Evolutionary conservation across 2,113 vertebrate species (phyloP).

Genomic region (Vimba vimba): DNA sequence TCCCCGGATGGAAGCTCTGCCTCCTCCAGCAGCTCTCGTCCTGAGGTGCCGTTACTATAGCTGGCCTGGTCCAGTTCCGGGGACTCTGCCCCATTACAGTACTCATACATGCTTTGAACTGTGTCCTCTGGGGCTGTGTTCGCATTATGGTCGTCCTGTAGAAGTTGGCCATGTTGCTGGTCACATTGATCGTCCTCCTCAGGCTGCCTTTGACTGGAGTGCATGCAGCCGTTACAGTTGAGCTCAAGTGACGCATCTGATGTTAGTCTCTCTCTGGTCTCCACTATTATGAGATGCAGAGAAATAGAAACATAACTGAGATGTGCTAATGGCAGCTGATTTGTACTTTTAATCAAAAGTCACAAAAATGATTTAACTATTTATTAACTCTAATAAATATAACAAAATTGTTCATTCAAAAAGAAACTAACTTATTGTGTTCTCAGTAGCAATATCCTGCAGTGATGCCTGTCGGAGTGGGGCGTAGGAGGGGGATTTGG

Average conservation of each 20-base stretch:
- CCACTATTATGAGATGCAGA: slow-evolving; percentile 53
- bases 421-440: slow-evolving; percentile 62
- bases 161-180: slow-evolving; percentile 70
- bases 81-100: slow-evolving; percentile 68
- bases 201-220: slow-evolving; percentile 61
- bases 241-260: slow-evolving; percentile 66
- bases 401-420: background rate
- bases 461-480: slow-evolving; percentile 73
- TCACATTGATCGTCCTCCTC: slow-evolving; percentile 66
- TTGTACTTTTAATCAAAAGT: background rate
- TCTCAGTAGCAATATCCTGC: slow-evolving; percentile 63
- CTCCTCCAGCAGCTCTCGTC: slow-evolving; percentile 59
- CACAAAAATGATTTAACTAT: no score
- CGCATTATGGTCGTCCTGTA: slow-evolving; percentile 85
- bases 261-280: slow-evolving; percentile 59
- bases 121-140: slow-evolving; percentile 71
- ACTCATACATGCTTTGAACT: slow-evolving; percentile 51
- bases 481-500: slow-evolving; percentile 73
- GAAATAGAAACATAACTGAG: background rate
- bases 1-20: slow-evolving; percentile 57
- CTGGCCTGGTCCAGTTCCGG: slow-evolving; percentile 48
- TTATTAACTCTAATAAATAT: background rate
- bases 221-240: slow-evolving; percentile 85
- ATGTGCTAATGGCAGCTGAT: background rate
- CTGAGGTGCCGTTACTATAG: slow-evolving; percentile 45